Base-by-base conservation (phyloP, 1,140 invertebrate species). In the Thaumetopoea pityocampa region DNA sequence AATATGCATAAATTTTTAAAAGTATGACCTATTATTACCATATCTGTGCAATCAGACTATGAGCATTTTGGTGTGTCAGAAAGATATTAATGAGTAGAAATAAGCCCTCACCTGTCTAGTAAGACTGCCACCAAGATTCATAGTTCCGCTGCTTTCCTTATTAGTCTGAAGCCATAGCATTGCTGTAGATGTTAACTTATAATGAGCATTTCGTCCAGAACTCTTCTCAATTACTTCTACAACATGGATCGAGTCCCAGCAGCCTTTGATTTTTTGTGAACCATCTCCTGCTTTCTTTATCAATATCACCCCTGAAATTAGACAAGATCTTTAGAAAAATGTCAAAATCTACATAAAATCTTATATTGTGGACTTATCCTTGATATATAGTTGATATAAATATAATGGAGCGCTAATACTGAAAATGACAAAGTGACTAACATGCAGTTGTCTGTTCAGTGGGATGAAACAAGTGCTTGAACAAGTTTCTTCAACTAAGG, bases 111-210 rank as follows among this genome's bases (percentile, higher is more conserved):
- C 94, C 89, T 99, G 98, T 88, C 98, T 90, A 0, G 98, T 99
- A 5, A 99, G 88, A 84, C 96, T 98, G 14, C 98, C 98, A 9
- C 98, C 98, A 16, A 99, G 87, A 82, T 99, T 99, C 97, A 99
- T 99, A 5, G 96, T 98, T 8, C 98, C 98, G 12, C 96, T 98
- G 9, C 93, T 94, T 61, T 93, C 91, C 69, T 98, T 98, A 68
- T 97, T 98, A 1, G 98, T 99, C 84, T 99, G 97, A 28, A 99
- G 88, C 98, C 98, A 99, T 17, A 99, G 80, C 98, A 99, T 99
- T 0, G 96, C 96, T 7, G 98, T 99, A 0, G 97, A 99, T 14
- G 98, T 99, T 47, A 99, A 88, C 88, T 99, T 99, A 71, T 99
- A 99, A 77, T 99, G 97, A 3, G 98, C 98, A 67, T 91, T 95